phyloP scores from a whole-genome alignment of 1,140 invertebrate genomes.

The Drosophila orena region DNA sequence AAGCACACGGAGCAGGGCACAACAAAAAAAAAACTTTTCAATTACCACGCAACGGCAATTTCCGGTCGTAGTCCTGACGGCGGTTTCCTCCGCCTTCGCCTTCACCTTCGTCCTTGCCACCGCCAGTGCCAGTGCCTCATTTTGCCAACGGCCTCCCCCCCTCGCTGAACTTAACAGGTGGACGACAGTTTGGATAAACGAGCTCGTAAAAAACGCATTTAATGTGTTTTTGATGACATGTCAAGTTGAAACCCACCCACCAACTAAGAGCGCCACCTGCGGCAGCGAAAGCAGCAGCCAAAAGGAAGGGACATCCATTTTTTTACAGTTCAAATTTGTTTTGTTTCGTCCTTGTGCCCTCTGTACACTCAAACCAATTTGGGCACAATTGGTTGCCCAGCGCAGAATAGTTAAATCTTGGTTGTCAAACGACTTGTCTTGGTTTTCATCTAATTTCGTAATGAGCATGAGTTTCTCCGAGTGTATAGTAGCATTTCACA shows the following conservation, averaged over 20 bases:
- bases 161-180: constrained; percentile 60
- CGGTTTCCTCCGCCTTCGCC: constrained; percentile 13
- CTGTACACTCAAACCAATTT: not conserved
- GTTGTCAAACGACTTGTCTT: too few species aligned
- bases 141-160: not conserved
- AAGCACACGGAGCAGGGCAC: constrained; percentile 8
- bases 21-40: constrained; percentile 65
- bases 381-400: not conserved
- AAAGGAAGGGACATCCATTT: constrained; percentile 22
- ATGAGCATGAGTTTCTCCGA: not conserved
- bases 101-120: too few species aligned
- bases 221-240: constrained; percentile 84
- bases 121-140: not conserved
- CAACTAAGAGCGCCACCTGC: constrained; percentile 31
- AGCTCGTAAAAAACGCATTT: constrained; percentile 80
- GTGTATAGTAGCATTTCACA: not conserved
- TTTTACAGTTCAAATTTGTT: constrained; percentile 62
- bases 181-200: constrained; percentile 77
- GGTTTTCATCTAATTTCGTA: too few species aligned
- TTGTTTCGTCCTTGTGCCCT: constrained; percentile 24
- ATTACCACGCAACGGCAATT: constrained; percentile 70
- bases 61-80: constrained; percentile 44
- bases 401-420: too few species aligned
- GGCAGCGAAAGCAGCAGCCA: constrained; percentile 15
- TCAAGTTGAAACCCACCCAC: constrained; percentile 62